These are phyloP conservation scores for Liasis olivaceus DNA, from an alignment of 2,797 vertebrate species.

Conservation along the genomic window DNA sequence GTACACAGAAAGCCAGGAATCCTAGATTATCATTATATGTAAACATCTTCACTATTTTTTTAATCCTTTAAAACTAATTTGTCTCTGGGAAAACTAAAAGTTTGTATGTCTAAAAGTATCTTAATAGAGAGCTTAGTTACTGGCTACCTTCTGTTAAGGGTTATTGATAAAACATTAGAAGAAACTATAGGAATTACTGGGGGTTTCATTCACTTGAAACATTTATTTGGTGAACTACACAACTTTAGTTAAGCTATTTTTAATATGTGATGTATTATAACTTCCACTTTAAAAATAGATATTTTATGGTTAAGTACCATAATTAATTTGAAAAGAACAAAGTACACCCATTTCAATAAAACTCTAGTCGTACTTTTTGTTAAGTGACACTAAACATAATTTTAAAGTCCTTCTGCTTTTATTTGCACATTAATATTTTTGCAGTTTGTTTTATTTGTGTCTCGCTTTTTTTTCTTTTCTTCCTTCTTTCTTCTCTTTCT, in stretches of 20 bases:
- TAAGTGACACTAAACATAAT: conserved; percentile 59
- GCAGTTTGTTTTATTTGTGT: conserved; percentile 82
- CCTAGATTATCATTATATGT: not conserved
- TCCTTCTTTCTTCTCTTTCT: conserved; percentile 87
- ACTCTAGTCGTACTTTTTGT: conserved; percentile 65
- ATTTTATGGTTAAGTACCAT: conserved; percentile 10
- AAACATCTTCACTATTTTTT: not conserved
- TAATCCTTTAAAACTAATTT: not conserved
- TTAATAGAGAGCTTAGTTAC: not conserved
- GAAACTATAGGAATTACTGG: not conserved
- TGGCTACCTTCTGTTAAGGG: not conserved
- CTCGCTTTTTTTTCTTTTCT: conserved; percentile 83
- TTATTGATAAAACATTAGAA: not conserved
- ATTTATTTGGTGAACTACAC: not conserved
- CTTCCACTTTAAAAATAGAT: conserved; percentile 6
- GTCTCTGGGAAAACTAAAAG: not conserved
- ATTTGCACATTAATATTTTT: conserved; percentile 76
- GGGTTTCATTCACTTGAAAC: not conserved
- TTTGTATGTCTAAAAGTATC: not conserved
- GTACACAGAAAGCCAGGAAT: not conserved
- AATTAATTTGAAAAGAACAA: conserved; percentile 34
- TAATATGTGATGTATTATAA: not conserved
- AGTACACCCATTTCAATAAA: conserved; percentile 61
- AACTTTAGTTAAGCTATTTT: conserved; percentile 7
- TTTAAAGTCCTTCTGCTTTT: conserved; percentile 73